phyloP scores from a whole-genome alignment of 2,888 invertebrate species.

The Apantesis nais region DNA sequence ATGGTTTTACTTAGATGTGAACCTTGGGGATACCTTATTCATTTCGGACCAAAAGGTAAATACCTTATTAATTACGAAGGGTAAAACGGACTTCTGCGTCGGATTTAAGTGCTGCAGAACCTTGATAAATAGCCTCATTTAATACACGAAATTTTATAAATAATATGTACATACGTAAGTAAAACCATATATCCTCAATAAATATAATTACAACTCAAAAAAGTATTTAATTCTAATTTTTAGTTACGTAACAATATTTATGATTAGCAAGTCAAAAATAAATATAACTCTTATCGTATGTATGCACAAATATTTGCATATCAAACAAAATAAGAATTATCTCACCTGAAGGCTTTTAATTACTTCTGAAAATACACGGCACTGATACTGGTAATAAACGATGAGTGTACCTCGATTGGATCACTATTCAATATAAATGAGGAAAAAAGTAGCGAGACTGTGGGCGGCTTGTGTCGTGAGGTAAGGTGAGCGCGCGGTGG shows the following conservation, averaged over 20 bases:
- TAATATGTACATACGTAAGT: not conserved
- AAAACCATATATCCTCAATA: not conserved
- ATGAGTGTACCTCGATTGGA: constrained; percentile 55
- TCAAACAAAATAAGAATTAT: constrained; percentile 25
- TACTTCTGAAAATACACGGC: constrained; percentile 3
- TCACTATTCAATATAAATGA: constrained; percentile 64
- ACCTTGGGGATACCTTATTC: not conserved
- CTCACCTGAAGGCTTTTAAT: constrained; percentile 21
- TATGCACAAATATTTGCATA: constrained; percentile 25
- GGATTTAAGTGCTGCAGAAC: not conserved
- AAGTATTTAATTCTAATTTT: not conserved
- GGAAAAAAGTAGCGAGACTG: constrained; percentile 60
- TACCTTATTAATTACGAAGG: too few species aligned
- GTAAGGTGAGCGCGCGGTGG: constrained; percentile 54
- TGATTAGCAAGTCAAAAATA: constrained; percentile 23
- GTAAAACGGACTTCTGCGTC: not conserved
- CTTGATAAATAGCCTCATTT: not conserved
- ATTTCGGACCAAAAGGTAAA: not conserved
- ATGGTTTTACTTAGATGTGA: not conserved
- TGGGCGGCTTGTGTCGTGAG: constrained; percentile 34
- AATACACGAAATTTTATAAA: too few species aligned
- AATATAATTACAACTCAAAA: not conserved
- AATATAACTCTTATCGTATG: constrained; percentile 19
- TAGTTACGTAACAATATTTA: constrained; percentile 26
- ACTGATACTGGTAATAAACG: constrained; percentile 32